Base-by-base conservation (phyloP, 2,113 vertebrate species). In the Collichthys lucidus region DNA sequence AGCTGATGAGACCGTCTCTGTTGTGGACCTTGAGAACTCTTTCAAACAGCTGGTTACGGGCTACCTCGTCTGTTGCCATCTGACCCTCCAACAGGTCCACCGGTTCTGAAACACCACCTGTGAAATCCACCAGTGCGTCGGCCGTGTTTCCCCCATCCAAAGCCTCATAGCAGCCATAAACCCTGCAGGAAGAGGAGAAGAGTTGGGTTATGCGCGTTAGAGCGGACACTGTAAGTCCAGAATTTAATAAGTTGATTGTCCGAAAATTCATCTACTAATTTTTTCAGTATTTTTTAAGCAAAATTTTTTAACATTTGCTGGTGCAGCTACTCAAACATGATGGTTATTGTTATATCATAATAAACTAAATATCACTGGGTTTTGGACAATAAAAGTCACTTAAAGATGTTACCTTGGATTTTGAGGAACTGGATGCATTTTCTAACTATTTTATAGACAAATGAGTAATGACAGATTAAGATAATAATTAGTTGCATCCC, bases 61-160 rank as follows among this genome's bases (percentile, higher is more conserved):
- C 96, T 44, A 85, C 93, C 74, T 98, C 97, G 0, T 99, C 96
- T 0, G 86, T 55, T 0, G 91, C 86, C 40, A 97, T 96, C 86
- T 96, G 95, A 12, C 96, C 96, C 90, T 99, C 97, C 0, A 96
- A 92, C 87, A 99, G 92, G 89, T 99, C 98, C 0, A 97, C 94
- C 4, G 98, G 98, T 85, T 99, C 98, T 0, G 98, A 99, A 6
- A 99, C 95, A 0, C 98, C 98, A 0, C 98, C 97, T 0, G 98
- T 99, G 91, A 99, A 99, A 88, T 99, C 98, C 71, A 99, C 97
- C 77, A 99, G 91, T 0, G 98, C 98, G 1, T 99, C 98, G 0
- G 96, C 98, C 0, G 98, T 99, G 95, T 99, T 99, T 14, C 98
- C 98, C 12, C 98, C 98, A 11, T 99, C 98, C 83, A 99, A 73